Evolutionary conservation across 2,888 invertebrate species (phyloP), one percentile per base, ranked within the genome.

Genomic region (Itoplectis maculator): DNA sequence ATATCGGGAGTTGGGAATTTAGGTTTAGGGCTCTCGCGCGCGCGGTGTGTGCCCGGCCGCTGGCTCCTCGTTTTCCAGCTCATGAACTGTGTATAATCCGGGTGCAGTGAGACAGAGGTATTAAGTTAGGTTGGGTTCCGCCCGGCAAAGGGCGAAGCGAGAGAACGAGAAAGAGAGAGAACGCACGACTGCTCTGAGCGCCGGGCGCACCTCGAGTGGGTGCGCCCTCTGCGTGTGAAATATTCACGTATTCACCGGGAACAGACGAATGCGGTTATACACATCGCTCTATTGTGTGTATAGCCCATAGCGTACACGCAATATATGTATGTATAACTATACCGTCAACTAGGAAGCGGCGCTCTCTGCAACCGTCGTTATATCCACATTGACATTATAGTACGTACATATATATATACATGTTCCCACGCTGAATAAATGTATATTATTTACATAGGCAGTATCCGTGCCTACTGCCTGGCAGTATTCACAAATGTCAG

Each of bases 171-270:
- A 5, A 29, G 29, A 29, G 29, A 5, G 29, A 29, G 29, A 29
- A 5, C 29, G 29, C 45, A 37, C 61, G 63, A 66, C n/a, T n/a
- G n/a, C n/a, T n/a, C 56, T 47, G 69, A 54, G 13, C 63, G 73
- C 13, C 40, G 45, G 81, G 77, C 77, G 77, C 81, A 73, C 81
- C 77, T 78, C 77, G 76, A 73, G 73, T 77, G 81, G 81, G 81
- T 73, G 77, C 73, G 77, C 77, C 77, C 81, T 81, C 59, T 73
- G 72, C 77, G 81, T 81, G 78, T 85, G 79, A 85, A 83, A 85
- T 85, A 85, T 85, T 85, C 84, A 83, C 79, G 72, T 79, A 81
- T 83, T 80, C 83, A 79, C 74, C 47, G 45, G 68, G 20, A 82
- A 84, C 81, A 59, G 78, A 70, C 47, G 61, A 81, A 74, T 65